phyloP scores from a whole-genome alignment of 2,797 vertebrate genomes.

The Intellagama lesueurii region DNA sequence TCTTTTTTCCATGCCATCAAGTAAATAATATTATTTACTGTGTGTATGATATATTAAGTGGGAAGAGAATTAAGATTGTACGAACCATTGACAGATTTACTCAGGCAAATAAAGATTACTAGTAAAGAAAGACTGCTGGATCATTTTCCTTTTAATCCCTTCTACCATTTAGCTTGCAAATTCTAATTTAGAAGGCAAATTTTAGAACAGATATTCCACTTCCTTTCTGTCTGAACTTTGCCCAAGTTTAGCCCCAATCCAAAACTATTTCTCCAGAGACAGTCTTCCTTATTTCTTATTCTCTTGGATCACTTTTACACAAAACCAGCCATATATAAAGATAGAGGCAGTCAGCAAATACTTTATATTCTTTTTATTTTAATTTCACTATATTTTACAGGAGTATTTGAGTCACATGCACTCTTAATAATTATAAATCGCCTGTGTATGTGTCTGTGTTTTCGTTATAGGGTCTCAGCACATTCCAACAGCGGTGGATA shows the following conservation, averaged over 20 bases:
- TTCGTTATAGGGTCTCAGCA: constrained; percentile 48
- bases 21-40: constrained; percentile 35
- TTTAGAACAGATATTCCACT: not conserved
- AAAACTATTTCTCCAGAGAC: not conserved
- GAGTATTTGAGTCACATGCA: constrained; percentile 57
- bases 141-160: not conserved
- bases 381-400: constrained; percentile 51
- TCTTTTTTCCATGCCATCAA: constrained; percentile 26
- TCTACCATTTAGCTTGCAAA: not conserved
- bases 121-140: constrained; percentile 1
- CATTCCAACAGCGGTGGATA: constrained; percentile 37
- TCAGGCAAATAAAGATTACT: constrained; percentile 3
- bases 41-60: not conserved
- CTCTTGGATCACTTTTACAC: not conserved
- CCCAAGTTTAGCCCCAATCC: not conserved
- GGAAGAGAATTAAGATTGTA: not conserved
- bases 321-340: not conserved
- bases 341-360: constrained; percentile 49
- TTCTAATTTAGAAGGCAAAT: not conserved
- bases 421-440: constrained; percentile 36
- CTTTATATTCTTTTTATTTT: constrained; percentile 37
- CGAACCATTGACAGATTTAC: not conserved
- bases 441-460: not conserved
- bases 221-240: not conserved
- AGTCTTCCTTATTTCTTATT: constrained; percentile 1